These are phyloP conservation scores for Acanthurus tractus DNA, from an alignment of 2,797 vertebrate species.

Conservation along the genomic window DNA sequence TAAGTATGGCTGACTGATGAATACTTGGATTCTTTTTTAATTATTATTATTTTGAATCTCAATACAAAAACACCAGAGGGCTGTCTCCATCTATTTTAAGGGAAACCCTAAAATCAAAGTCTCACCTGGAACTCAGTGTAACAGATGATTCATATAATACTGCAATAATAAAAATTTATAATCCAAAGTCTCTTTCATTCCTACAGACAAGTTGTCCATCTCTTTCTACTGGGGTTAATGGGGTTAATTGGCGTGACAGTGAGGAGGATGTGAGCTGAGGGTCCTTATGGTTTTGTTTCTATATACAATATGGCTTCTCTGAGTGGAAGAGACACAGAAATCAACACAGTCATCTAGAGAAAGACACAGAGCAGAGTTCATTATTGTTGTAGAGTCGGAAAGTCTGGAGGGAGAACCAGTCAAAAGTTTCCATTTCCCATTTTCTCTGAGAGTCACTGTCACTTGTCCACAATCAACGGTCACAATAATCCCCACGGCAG, in stretches of 20 bases:
- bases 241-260: conserved; percentile 66
- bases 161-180: conserved; percentile 78
- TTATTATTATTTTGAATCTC: conserved; percentile 63
- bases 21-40: conserved; percentile 44
- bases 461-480: conserved; percentile 62
- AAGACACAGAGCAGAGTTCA: conserved; percentile 75
- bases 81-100: conserved; percentile 56
- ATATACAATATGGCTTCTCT: conserved; percentile 90
- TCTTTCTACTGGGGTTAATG: conserved; percentile 68
- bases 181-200: conserved; percentile 69
- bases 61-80: conserved; percentile 76
- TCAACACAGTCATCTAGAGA: conserved; percentile 77
- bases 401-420: conserved; percentile 69
- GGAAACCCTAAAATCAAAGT: conserved; percentile 57
- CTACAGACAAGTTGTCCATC: conserved; percentile 56
- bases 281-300: conserved; percentile 83
- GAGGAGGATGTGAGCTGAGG: conserved; percentile 74
- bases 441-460: conserved; percentile 73
- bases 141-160: conserved; percentile 71
- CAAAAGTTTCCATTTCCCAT: conserved; percentile 68
- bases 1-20: conserved; percentile 77
- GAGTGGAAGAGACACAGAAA: conserved; percentile 85
- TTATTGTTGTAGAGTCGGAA: conserved; percentile 65
- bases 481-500: conserved; percentile 63
- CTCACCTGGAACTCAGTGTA: conserved; percentile 57